These are phyloP conservation scores for Craseonycteris thonglongyai DNA, from an alignment of 2,113 vertebrate species.

Conservation along the genomic window DNA sequence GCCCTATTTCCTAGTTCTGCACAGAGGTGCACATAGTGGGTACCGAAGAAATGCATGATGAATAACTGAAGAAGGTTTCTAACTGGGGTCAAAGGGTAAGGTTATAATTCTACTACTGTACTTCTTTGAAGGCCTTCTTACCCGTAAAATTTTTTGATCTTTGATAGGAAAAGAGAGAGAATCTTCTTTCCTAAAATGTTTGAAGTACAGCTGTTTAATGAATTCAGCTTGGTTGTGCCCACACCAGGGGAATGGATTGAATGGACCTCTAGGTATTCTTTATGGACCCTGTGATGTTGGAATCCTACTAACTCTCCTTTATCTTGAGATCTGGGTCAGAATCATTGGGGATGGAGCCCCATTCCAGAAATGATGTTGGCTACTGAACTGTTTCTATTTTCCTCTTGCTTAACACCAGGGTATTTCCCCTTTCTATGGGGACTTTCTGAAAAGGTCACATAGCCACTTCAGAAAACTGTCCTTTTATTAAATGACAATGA, in stretches of 20 bases:
- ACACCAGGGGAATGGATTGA: neutral
- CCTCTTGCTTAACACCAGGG: slow-evolving; percentile 51
- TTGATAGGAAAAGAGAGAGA: neutral
- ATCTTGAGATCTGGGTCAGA: neutral
- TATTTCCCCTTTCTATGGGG: slow-evolving; percentile 48
- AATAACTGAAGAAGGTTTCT: neutral
- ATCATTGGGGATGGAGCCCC: neutral
- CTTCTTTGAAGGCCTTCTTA: neutral
- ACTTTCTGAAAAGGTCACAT: slow-evolving; percentile 51
- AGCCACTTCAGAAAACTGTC: slow-evolving; percentile 22
- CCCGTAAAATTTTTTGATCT: neutral
- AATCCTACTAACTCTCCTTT: neutral
- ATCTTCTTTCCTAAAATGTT: neutral
- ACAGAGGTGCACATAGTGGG: neutral
- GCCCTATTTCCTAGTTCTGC: neutral
- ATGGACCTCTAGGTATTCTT: neutral
- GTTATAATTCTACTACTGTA: too few relatives aligned
- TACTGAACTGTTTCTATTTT: slow-evolving; percentile 17
- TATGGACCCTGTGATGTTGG: neutral
- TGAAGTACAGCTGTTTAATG: neutral
- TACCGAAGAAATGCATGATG: neutral
- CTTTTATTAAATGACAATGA: slow-evolving; percentile 45
- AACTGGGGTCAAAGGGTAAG: neutral
- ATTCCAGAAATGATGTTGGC: neutral
- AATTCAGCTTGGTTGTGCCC: neutral